phyloP scores from a whole-genome alignment of 1,140 invertebrate genomes.

The Probaryconus sp. region DNA sequence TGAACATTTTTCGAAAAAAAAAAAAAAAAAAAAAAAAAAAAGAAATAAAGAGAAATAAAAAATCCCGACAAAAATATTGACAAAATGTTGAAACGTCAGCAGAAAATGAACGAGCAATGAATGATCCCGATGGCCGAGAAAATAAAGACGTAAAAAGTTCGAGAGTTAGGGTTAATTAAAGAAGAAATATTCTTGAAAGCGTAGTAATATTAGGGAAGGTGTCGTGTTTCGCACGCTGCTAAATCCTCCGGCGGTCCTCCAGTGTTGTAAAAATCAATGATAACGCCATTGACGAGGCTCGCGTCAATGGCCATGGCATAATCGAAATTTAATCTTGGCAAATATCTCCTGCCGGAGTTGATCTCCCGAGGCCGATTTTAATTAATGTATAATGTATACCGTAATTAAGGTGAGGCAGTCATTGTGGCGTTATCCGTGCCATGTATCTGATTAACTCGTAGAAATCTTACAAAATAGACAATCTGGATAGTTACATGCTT shows the following conservation, averaged over 20 bases:
- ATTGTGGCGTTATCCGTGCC: slow-evolving; percentile 70
- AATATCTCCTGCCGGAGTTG: slow-evolving; percentile 57
- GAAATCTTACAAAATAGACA: slow-evolving; percentile 70
- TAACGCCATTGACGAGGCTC: slow-evolving; percentile 44
- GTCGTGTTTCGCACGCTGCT: slow-evolving; percentile 46
- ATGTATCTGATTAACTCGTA: slow-evolving; percentile 72
- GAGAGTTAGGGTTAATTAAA: too few species aligned
- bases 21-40: too few species aligned
- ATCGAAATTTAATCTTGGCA: slow-evolving; percentile 62
- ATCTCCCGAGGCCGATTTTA: slow-evolving; percentile 66
- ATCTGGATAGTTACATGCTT: slow-evolving; percentile 64
- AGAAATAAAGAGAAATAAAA: slow-evolving; percentile 8
- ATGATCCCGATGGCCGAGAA: too few species aligned
- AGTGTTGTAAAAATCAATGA: slow-evolving; percentile 57
- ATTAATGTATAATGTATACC: slow-evolving; percentile 75
- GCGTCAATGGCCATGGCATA: slow-evolving; percentile 52
- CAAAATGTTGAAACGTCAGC: slow-evolving; percentile 13
- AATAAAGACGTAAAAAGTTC: too few species aligned
- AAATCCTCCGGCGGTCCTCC: slow-evolving; percentile 27
- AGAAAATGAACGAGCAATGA: slow-evolving; percentile 37
- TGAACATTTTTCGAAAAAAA: too few species aligned
- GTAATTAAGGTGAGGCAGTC: slow-evolving; percentile 70
- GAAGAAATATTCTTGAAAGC: slow-evolving; percentile 25
- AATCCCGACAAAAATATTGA: slow-evolving; percentile 11
- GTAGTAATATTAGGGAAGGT: slow-evolving; percentile 35